Percentiles rank a stretch among this genome's conserved stretches.
These are phyloP conservation scores for Nemopilema nomurai DNA, from an alignment of 30 jellyfish, hydroid and myxozoan species.

Conservation along the genomic window DNA sequence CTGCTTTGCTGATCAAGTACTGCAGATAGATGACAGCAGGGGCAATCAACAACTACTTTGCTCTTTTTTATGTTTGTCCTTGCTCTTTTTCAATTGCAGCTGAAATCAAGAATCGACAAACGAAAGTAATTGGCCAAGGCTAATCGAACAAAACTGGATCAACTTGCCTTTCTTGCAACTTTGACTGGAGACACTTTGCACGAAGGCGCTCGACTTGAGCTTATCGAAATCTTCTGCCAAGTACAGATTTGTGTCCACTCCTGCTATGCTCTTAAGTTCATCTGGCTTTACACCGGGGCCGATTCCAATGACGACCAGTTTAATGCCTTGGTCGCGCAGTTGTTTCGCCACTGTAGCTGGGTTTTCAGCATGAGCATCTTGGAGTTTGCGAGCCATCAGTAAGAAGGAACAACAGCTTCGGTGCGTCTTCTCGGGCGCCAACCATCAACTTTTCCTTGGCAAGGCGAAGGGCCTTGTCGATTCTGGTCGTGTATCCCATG, in stretches of 20 bases:
- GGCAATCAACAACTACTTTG: too few relatives aligned
- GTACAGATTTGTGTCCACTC: constrained; percentile 29
- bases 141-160: too few relatives aligned
- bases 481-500: constrained; percentile 82
- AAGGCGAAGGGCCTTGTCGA: constrained; percentile 81
- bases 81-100: too few relatives aligned
- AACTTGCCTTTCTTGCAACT: constrained; percentile 56
- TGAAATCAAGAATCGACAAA: background rate
- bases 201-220: constrained; percentile 40
- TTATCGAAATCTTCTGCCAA: constrained; percentile 68
- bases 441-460: constrained; percentile 62
- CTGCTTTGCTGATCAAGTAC: too few relatives aligned
- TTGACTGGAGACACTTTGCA: constrained; percentile 12
- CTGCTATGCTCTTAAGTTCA: constrained; percentile 74
- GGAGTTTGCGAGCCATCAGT: constrained; percentile 92
- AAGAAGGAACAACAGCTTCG: constrained; percentile 66
- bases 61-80: too few relatives aligned
- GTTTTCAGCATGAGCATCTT: constrained; percentile 61
- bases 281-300: constrained; percentile 73
- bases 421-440: constrained; percentile 66
- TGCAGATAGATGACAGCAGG: too few relatives aligned
- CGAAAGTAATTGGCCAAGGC: background rate
- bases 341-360: constrained; percentile 70
- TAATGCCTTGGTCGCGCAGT: constrained; percentile 69
- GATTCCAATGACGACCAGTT: constrained; percentile 70